These are phyloP conservation scores for Pantherophis vulpinus DNA, from an alignment of 2,797 vertebrate species.

Conservation along the genomic window DNA sequence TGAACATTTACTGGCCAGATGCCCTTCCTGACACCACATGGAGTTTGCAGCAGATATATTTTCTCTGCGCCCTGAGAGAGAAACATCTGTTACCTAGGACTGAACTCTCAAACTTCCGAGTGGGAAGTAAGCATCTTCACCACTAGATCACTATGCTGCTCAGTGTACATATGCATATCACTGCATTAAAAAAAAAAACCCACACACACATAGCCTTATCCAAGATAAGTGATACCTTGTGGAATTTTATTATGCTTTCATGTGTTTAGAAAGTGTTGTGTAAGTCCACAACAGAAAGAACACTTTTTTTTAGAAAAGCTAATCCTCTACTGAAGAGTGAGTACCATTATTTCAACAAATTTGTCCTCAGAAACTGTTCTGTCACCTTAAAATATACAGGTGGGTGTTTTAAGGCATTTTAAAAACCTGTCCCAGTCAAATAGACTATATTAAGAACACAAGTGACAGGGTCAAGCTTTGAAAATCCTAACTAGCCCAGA, in stretches of 20 bases:
- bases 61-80: too few species aligned
- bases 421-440: background rate
- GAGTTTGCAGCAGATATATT: too few species aligned
- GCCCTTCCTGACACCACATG: too few species aligned
- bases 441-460: background rate
- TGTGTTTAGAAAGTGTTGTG: constrained; percentile 45
- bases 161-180: background rate
- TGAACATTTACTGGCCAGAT: too few species aligned
- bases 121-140: too few species aligned
- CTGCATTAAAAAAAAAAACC: background rate
- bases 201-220: background rate
- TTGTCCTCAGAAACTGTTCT: background rate
- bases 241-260: background rate
- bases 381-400: background rate
- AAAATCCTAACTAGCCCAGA: background rate
- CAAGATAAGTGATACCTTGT: background rate
- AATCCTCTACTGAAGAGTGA: background rate
- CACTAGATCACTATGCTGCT: too few species aligned
- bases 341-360: background rate
- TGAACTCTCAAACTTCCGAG: too few species aligned
- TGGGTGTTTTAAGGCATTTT: background rate
- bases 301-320: constrained; percentile 17
- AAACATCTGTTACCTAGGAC: too few species aligned
- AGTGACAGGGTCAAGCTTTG: background rate
- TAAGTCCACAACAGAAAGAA: constrained; percentile 47